phyloP scores from a whole-genome alignment of 2,797 vertebrate genomes.

The Aldrovandia affinis region DNA sequence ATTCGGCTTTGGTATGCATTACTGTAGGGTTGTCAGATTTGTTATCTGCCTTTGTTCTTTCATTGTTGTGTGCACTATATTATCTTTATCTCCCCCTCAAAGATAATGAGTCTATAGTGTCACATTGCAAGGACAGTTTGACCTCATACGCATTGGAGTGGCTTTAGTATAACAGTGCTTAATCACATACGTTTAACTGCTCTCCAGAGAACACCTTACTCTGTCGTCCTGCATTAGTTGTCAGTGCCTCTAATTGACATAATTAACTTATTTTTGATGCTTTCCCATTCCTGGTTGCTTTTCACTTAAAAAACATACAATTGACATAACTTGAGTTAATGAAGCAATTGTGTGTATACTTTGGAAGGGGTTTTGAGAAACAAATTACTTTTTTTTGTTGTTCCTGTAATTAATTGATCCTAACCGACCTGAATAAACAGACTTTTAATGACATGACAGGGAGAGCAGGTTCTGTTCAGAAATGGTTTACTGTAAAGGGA shows the following conservation, averaged over 20 bases:
- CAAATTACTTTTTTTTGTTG: conserved; percentile 68
- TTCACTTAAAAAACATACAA: conserved; percentile 49
- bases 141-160: neutral
- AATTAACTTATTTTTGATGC: conserved; percentile 60
- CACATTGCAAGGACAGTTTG: conserved; percentile 30
- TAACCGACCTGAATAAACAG: conserved; percentile 82
- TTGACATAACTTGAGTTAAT: conserved; percentile 78
- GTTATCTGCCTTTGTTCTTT: neutral
- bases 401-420: conserved; percentile 82
- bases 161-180: conserved; percentile 24
- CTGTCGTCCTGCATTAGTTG: conserved; percentile 50
- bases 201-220: conserved; percentile 34
- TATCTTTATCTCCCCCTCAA: neutral
- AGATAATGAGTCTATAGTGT: neutral
- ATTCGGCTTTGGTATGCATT: neutral
- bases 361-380: conserved; percentile 81
- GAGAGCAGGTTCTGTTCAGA: conserved; percentile 70
- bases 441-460: conserved; percentile 86
- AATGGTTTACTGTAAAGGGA: conserved; percentile 69
- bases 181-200: conserved; percentile 41
- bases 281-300: conserved; percentile 44
- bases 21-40: neutral
- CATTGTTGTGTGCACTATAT: neutral
- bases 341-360: conserved; percentile 81
- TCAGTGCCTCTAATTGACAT: conserved; percentile 51